Evolutionary conservation across 2,797 vertebrate species (phyloP).

Genomic region (Chanos chanos): DNA sequence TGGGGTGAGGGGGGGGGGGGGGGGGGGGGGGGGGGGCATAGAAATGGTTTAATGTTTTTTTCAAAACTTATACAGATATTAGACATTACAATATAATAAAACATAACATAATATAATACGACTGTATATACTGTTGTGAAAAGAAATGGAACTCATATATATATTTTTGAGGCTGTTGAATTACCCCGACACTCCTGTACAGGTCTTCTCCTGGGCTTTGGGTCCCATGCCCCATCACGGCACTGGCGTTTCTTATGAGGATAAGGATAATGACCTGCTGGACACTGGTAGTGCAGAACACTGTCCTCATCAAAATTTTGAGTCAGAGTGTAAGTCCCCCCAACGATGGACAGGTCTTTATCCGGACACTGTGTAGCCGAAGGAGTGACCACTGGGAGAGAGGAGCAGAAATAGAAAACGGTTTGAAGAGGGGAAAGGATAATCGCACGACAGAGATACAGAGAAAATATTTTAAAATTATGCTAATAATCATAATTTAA

Average conservation of each 20-base stretch:
- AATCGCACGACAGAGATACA: no score
- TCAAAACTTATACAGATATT: not conserved
- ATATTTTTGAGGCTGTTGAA: not conserved
- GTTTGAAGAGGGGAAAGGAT: no score
- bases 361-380: slow-evolving; percentile 14
- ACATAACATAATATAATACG: not conserved
- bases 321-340: slow-evolving; percentile 22
- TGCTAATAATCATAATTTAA: no score
- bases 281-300: slow-evolving; percentile 31
- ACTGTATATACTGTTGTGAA: not conserved
- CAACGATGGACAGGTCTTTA: slow-evolving; percentile 9
- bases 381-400: no score
- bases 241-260: slow-evolving; percentile 10
- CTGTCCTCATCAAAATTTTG: not conserved
- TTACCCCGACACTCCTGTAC: slow-evolving; percentile 36
- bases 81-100: not conserved
- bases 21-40: not conserved
- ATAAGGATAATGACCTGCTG: slow-evolving; percentile 32
- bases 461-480: no score
- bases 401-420: no score
- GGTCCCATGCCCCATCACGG: slow-evolving; percentile 9
- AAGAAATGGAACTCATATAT: not conserved
- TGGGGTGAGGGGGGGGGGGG: not conserved
- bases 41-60: no score
- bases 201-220: not conserved